Evolutionary conservation across 2,113 vertebrate genomes (phyloP).

Genomic region (Lethenteron camtschaticum): DNA sequence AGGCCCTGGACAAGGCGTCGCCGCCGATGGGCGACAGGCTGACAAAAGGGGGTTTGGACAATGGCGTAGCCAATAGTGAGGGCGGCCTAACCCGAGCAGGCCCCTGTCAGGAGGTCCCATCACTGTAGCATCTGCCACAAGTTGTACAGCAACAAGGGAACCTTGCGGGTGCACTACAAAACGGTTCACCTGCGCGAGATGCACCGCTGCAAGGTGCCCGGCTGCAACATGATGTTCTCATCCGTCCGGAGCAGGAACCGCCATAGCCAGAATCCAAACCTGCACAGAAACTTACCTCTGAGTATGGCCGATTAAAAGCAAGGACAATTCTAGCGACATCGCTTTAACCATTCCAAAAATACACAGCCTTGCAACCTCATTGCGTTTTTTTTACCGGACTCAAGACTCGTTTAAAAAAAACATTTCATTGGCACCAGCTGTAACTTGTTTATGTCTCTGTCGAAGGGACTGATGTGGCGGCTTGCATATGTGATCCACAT

Average conservation of each 20-base stretch:
- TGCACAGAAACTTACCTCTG: constrained; percentile 70
- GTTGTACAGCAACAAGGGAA: constrained; percentile 99
- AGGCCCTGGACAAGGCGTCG: neutral
- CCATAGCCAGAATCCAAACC: constrained; percentile 97
- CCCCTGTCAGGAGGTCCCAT: constrained; percentile 50
- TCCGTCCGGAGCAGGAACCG: constrained; percentile 93
- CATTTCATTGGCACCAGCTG: too few relatives aligned
- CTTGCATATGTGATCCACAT: too few relatives aligned
- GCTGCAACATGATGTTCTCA: constrained; percentile 98
- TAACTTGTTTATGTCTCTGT: too few relatives aligned
- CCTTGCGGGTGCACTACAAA: constrained; percentile 94
- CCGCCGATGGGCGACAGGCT: constrained; percentile 12
- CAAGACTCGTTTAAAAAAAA: too few relatives aligned
- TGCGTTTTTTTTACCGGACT: too few relatives aligned
- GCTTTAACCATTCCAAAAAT: too few relatives aligned
- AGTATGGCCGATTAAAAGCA: neutral
- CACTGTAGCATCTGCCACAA: constrained; percentile 96
- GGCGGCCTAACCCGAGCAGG: constrained; percentile 23
- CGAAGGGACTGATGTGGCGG: too few relatives aligned
- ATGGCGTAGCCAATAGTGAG: too few relatives aligned
- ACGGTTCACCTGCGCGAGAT: constrained; percentile 94
- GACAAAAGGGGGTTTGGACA: too few relatives aligned
- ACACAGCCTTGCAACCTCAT: too few relatives aligned
- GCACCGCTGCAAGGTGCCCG: constrained; percentile 95
- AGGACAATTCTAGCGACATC: too few relatives aligned